phyloP scores from a whole-genome alignment of 2,888 invertebrate species.

The Lysandra coridon region DNA sequence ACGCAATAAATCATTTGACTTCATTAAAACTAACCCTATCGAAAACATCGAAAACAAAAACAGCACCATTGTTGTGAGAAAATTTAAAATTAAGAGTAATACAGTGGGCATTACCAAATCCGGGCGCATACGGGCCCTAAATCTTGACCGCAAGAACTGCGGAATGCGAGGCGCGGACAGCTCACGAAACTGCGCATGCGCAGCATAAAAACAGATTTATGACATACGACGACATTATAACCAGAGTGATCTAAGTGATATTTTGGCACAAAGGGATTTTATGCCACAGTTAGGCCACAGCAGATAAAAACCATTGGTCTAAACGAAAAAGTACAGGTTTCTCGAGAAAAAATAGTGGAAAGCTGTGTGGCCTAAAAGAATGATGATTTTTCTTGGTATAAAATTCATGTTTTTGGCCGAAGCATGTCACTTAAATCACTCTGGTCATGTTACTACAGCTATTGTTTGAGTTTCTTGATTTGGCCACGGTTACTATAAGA shows the following conservation, averaged over 20 bases:
- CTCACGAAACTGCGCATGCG: neutral
- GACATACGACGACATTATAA: slow-evolving; percentile 2
- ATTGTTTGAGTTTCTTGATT: too few relatives aligned
- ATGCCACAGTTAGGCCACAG: too few relatives aligned
- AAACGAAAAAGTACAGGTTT: too few relatives aligned
- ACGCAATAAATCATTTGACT: neutral
- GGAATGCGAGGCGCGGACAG: slow-evolving; percentile 1
- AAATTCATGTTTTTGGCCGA: too few relatives aligned
- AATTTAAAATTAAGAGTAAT: slow-evolving; percentile 26
- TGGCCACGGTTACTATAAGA: too few relatives aligned
- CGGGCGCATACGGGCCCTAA: slow-evolving; percentile 9
- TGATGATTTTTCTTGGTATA: too few relatives aligned
- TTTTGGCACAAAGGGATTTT: neutral
- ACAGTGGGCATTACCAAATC: slow-evolving; percentile 24
- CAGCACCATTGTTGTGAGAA: slow-evolving; percentile 5
- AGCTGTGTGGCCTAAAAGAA: too few relatives aligned
- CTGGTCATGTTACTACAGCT: too few relatives aligned
- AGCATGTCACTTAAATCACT: too few relatives aligned
- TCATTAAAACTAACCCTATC: slow-evolving; percentile 11
- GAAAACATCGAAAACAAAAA: neutral
- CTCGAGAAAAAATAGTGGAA: too few relatives aligned
- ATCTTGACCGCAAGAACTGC: slow-evolving; percentile 2
- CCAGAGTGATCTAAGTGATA: neutral
- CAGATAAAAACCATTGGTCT: too few relatives aligned
- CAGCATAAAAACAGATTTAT: slow-evolving; percentile 12